Base-by-base conservation (phyloP, 2,888 invertebrate genomes). In the Drosophila putrida region DNA sequence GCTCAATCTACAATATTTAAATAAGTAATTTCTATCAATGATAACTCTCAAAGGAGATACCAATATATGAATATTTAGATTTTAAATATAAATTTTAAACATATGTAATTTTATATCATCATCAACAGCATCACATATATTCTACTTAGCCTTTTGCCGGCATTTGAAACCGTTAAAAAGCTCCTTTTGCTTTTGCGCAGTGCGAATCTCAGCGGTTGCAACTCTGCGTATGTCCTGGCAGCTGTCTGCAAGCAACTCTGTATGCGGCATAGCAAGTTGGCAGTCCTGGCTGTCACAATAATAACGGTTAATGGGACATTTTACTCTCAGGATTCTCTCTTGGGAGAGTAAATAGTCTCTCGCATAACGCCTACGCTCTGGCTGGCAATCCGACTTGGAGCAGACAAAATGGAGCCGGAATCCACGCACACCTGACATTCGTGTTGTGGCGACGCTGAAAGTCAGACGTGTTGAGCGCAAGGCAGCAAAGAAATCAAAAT, bases 361-460 rank as follows among this genome's bases (percentile, higher is more conserved):
- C 49, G 25, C 60, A 53, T 11, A 59, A 64, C 66, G 67, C 70
- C 49, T 62, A 59, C 67, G 64, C 70, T 74, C 57, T n/a, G 59
- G 59, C 55, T 31, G 33, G 38, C 50, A 13, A 51, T 62, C 62
- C 47, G 60, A 53, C 28, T 38, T 65, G 65, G 62, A 81, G 73
- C 78, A 78, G 69, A 75, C 69, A 62, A 75, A 78, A 70, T 71
- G 76, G 71, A 85, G 84, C 88, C 90, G 88, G 84, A 87, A 81
- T 84, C 62, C 66, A 79, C 71, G 88, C 85, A 84, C 83, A 89
- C 90, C 89, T 91, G 91, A 83, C 90, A 91, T 86, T 86, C 89
- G 86, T 86, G 90, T 86, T 86, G 90, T 86, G 85, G 90, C 85
- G 76, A 88, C 78, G 86, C 80, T 89, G 86, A 67, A 82, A 86